Conservation (phyloP, 2,113 vertebrate species). For the Chloebia gouldiae region DNA sequence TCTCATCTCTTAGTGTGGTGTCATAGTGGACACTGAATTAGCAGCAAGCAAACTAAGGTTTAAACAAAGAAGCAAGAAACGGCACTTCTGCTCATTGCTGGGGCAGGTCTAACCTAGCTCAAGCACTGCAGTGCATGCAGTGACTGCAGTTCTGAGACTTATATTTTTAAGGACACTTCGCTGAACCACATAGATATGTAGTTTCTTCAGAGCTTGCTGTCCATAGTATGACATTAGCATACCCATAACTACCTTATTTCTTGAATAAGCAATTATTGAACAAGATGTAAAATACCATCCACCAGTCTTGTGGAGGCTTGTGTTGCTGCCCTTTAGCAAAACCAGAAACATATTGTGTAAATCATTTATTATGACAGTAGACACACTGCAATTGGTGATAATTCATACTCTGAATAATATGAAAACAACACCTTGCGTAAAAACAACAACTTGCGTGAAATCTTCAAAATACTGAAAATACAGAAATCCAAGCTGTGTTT, state of each 20-base stretch:
- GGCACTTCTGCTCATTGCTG: background rate
- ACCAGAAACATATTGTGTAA: background rate
- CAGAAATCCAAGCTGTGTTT: background rate
- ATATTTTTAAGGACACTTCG: background rate
- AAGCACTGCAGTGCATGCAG: background rate
- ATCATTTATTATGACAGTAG: background rate
- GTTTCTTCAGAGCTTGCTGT: background rate
- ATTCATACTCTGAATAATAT: background rate
- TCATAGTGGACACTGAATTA: background rate
- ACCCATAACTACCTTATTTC: background rate
- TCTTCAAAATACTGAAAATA: background rate
- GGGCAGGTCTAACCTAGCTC: background rate
- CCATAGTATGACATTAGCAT: fast-evolving
- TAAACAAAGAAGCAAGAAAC: background rate
- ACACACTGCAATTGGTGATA: background rate
- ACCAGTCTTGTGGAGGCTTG: background rate
- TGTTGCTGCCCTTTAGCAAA: background rate
- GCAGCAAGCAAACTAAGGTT: background rate
- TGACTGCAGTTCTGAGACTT: background rate
- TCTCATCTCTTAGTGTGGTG: background rate
- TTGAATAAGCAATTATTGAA: background rate
- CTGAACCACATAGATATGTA: background rate
- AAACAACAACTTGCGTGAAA: background rate
- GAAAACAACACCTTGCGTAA: background rate
- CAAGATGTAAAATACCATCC: background rate